phyloP scores from a whole-genome alignment of 2,797 vertebrate species.

The Poecilia picta region DNA sequence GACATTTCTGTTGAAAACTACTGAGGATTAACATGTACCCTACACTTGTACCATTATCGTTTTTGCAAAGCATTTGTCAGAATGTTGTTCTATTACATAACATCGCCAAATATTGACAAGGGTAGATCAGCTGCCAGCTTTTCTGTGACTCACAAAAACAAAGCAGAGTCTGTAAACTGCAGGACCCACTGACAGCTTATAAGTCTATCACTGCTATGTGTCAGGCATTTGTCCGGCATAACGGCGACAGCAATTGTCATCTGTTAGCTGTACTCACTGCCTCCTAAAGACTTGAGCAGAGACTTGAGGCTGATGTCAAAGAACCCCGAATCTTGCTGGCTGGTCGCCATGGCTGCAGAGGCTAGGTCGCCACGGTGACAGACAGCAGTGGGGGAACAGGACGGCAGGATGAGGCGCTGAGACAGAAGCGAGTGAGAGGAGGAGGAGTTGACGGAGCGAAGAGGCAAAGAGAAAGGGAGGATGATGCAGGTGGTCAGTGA shows the following conservation, averaged over 20 bases:
- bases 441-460: conserved; percentile 25
- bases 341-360: conserved; percentile 92
- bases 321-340: conserved; percentile 98
- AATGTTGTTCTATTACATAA: conserved; percentile 59
- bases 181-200: conserved; percentile 10
- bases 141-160: conserved; percentile 25
- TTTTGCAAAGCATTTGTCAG: conserved; percentile 30
- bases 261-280: conserved; percentile 88
- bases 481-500: conserved; percentile 56
- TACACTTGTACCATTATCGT: conserved; percentile 35
- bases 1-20: conserved; percentile 57
- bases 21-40: conserved; percentile 53
- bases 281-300: conserved; percentile 98
- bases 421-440: conserved; percentile 70
- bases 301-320: conserved; percentile 99
- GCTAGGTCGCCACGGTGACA: conserved; percentile 78
- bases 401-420: conserved; percentile 74
- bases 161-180: conserved; percentile 14
- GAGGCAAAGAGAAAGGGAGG: conserved; percentile 30
- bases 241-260: conserved; percentile 24
- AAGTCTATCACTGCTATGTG: neutral
- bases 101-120: conserved; percentile 56
- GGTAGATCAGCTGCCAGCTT: conserved; percentile 36
- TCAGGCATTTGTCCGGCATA: conserved; percentile 33
- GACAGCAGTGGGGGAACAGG: conserved; percentile 84